phyloP scores from a whole-genome alignment of 1,140 invertebrate species.

The Drosophila watanabei region DNA sequence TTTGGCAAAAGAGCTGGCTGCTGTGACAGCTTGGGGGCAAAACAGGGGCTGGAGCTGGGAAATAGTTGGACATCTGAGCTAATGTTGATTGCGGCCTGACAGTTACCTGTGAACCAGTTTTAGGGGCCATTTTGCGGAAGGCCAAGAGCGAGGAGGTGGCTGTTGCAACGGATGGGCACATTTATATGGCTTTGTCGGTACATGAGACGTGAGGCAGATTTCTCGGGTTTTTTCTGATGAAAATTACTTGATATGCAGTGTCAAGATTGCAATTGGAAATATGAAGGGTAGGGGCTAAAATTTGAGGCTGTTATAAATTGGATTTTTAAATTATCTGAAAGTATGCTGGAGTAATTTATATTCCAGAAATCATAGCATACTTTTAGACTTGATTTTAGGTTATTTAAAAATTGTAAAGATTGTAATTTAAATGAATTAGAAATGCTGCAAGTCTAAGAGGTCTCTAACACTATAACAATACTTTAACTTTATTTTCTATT shows the following conservation, averaged over 20 bases:
- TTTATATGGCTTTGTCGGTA: slow-evolving; percentile 8
- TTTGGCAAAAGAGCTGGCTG: slow-evolving; percentile 71
- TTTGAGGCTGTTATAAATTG: too few relatives aligned
- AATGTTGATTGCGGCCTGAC: slow-evolving; percentile 55
- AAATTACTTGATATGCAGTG: neutral
- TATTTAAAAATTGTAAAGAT: too few relatives aligned
- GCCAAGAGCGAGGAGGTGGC: slow-evolving; percentile 13
- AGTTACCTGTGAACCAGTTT: slow-evolving; percentile 52
- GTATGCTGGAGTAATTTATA: neutral
- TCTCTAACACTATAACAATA: too few relatives aligned
- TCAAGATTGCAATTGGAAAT: neutral
- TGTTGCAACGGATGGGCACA: slow-evolving; percentile 23
- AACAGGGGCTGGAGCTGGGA: slow-evolving; percentile 7
- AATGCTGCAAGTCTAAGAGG: too few relatives aligned
- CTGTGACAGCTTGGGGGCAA: slow-evolving; percentile 63
- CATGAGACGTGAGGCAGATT: neutral
- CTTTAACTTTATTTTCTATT: neutral
- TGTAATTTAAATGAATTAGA: too few relatives aligned
- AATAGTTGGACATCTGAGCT: slow-evolving; percentile 42
- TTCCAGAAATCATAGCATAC: neutral
- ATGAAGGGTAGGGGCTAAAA: neutral
- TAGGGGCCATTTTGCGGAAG: neutral
- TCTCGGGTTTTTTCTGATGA: neutral
- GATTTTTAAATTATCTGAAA: neutral
- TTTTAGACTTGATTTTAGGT: neutral